Evolutionary conservation across 1,140 invertebrate species (phyloP).

Genomic region (Chionoecetes opilio): DNA sequence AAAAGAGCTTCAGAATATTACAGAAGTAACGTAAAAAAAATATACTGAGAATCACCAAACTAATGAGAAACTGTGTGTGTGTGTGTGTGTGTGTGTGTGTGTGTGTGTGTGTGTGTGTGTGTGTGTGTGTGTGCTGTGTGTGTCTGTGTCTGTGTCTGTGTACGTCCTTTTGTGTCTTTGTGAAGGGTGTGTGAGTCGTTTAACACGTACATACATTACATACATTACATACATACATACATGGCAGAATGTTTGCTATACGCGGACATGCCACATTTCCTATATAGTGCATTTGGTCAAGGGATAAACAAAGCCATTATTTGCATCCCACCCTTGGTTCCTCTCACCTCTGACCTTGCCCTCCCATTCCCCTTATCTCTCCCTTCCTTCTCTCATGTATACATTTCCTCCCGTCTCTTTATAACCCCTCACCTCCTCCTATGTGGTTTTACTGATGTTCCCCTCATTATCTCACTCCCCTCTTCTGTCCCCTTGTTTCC

Average conservation of each 20-base stretch:
- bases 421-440: neutral
- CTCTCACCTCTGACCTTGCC: neutral
- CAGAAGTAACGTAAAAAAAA: neutral
- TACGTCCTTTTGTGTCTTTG: neutral
- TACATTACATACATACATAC: neutral
- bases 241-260: neutral
- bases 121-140: neutral
- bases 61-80: neutral
- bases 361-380: neutral
- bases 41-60: neutral
- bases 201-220: too few species aligned
- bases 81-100: constrained; percentile 9
- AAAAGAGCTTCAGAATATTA: neutral
- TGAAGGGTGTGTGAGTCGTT: too few species aligned
- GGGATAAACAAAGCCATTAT: neutral
- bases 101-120: constrained; percentile 9
- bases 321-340: neutral
- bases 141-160: neutral
- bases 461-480: neutral
- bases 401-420: neutral
- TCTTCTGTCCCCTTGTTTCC: neutral
- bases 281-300: neutral
- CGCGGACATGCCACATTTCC: neutral
- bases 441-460: neutral
- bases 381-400: neutral